phyloP scores from a whole-genome alignment of 2,888 invertebrate genomes.

The Polymixis lichenea region DNA sequence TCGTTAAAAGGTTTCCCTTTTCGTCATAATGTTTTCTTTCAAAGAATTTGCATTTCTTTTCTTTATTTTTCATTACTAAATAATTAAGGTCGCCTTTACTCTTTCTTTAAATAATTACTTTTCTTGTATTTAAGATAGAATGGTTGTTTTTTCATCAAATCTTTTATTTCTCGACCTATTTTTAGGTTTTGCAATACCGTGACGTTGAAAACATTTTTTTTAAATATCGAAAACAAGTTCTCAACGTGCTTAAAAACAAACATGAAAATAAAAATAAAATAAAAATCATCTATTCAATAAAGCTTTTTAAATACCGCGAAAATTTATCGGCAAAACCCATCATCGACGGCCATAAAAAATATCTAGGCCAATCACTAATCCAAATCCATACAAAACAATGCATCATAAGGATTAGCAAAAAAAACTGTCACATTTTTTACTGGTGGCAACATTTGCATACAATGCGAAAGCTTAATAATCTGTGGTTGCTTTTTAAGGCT shows the following conservation, averaged over 20 bases:
- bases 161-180: not conserved
- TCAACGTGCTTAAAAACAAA: not conserved
- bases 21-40: conserved; percentile 38
- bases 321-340: conserved; percentile 39
- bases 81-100: conserved; percentile 49
- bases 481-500: conserved; percentile 57
- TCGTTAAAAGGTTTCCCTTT: conserved; percentile 35
- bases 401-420: conserved; percentile 54
- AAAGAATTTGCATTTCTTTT: conserved; percentile 33
- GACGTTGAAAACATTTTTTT: not conserved
- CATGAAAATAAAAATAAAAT: no score
- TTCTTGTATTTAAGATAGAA: conserved; percentile 9
- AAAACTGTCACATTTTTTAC: conserved; percentile 61
- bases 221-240: no score
- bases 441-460: conserved; percentile 72
- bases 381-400: conserved; percentile 65
- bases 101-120: conserved; percentile 34
- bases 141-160: conserved; percentile 3
- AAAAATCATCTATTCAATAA: not conserved
- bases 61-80: conserved; percentile 34
- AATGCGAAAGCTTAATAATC: conserved; percentile 68
- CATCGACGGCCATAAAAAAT: conserved; percentile 39
- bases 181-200: not conserved
- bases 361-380: conserved; percentile 61
- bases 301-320: conserved; percentile 16